Evolutionary conservation across 1,140 invertebrate genomes (phyloP), one percentile per base, ranked within the genome.

Genomic region (Diachasma alloeum): DNA sequence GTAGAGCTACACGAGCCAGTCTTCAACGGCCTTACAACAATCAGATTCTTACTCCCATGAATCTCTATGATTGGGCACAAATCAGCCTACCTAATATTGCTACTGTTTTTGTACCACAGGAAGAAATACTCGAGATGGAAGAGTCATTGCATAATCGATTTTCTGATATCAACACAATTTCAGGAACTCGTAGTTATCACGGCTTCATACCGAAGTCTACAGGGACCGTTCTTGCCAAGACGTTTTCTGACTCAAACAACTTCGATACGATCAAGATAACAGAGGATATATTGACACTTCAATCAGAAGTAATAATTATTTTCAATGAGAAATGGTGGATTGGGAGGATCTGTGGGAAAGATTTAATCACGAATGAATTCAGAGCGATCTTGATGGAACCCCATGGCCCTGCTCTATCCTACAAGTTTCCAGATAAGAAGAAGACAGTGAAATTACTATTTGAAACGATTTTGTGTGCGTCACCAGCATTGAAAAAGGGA

Each of bases 51-150:
- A 71, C 69, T 11, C 69, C 42, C 17, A 66, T 4, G 24, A 11
- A 66, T 5, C 26, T 66, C 19, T 66, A 26, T 1, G 85, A 91
- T 91, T 15, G 85, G 80, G 79, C 85, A 87, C 72, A 26, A 85
- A n/a, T 89, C 86, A 37, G 76, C 44, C 67, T 79, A 83, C 82
- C 89, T 75, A 37, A 84, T 37, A 9, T 83, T 17, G 39, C 86
- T 90, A 83, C 39, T 42, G 39, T 42, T 8, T 42, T 42, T 42
- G 39, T 42, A 19, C 31, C n/a, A 37, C 67, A 39, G 10, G 67
- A 26, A 70, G 37, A 39, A 26, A 1, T 70, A 26, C 24, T 8
- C 17, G 67, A 70, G 37, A 39, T 39, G 67, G 10, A 37, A 19
- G 24, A 70, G 10, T 36, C 37, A 39, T 39, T 26, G 67, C 24